These are phyloP conservation scores for Pteronura brasiliensis DNA, from an alignment of 2,113 vertebrate genomes.

Conservation along the genomic window DNA sequence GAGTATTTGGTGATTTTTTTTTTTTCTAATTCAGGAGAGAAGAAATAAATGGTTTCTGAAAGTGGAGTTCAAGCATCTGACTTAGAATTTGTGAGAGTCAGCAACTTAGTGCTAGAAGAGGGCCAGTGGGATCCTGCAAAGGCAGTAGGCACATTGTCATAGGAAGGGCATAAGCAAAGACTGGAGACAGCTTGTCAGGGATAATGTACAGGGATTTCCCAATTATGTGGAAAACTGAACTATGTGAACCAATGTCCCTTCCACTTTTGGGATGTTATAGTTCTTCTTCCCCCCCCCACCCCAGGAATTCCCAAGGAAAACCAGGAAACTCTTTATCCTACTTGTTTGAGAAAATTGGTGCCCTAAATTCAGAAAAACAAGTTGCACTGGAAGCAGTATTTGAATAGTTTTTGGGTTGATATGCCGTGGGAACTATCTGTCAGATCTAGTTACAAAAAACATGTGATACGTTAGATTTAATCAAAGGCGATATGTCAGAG, in stretches of 20 bases:
- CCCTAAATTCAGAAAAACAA: neutral
- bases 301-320: neutral
- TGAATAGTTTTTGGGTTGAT: slow-evolving; percentile 23
- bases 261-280: neutral
- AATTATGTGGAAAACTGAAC: neutral
- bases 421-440: neutral
- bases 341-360: neutral
- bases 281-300: neutral
- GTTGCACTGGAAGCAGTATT: neutral
- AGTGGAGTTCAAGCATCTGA: neutral
- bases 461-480: slow-evolving; percentile 48
- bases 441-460: slow-evolving; percentile 20
- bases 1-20: neutral
- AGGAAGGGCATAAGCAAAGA: neutral
- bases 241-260: neutral
- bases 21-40: slow-evolving; percentile 1
- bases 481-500: slow-evolving; percentile 7
- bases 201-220: neutral
- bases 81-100: neutral
- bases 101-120: neutral
- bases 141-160: neutral
- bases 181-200: neutral
- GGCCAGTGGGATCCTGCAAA: too few relatives aligned
- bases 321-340: neutral
- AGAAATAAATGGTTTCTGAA: neutral